Conservation (phyloP, 2,113 vertebrate species). For the Bubo blakistoni region DNA sequence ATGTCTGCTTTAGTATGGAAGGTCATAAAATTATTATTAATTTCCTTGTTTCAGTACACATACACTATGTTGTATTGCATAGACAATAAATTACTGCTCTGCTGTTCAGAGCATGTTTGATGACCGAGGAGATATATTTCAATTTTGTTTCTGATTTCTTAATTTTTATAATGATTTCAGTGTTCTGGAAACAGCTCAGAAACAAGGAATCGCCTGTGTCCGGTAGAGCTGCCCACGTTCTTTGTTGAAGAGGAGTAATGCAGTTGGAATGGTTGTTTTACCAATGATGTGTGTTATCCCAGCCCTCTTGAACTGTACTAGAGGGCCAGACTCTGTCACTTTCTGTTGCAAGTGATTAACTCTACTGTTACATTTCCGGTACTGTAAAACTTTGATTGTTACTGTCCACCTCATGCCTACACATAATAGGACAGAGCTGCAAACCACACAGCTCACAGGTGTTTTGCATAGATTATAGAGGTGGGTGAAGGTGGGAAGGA, state of each 20-base stretch:
- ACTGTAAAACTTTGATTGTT: not conserved
- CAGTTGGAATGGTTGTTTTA: not conserved
- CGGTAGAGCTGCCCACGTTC: not conserved
- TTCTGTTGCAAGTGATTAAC: not conserved
- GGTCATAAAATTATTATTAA: not conserved
- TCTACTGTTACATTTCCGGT: not conserved
- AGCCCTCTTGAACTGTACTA: not conserved
- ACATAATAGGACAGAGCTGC: not conserved
- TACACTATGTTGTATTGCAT: not conserved
- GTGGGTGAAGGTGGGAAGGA: not conserved
- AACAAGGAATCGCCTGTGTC: not conserved
- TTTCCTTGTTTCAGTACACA: not conserved
- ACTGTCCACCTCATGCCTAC: not conserved
- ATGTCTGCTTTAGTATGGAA: not conserved
- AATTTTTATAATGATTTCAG: not conserved
- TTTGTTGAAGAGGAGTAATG: not conserved
- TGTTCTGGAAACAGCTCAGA: not conserved
- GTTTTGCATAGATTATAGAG: not conserved
- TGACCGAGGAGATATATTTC: not conserved
- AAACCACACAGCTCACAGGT: not conserved
- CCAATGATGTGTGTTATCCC: not conserved
- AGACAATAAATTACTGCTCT: not conserved
- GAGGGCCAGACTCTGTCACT: not conserved
- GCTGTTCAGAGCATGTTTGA: not conserved
- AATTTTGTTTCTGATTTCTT: not conserved